phyloP scores from a whole-genome alignment of 1,140 invertebrate genomes.

The Octopus bimaculoides region DNA sequence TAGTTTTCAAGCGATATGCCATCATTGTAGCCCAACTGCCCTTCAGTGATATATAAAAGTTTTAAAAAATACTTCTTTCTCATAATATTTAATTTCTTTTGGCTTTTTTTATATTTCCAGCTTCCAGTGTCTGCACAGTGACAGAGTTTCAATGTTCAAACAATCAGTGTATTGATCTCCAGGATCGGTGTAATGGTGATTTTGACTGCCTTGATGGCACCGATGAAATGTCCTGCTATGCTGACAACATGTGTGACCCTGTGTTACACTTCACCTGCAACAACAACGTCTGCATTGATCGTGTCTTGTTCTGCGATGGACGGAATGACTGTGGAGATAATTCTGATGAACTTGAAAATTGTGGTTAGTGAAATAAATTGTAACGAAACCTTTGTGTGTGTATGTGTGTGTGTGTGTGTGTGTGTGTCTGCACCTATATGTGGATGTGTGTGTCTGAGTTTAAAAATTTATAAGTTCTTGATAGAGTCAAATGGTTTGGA shows the following conservation, averaged over 20 bases:
- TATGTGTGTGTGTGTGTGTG: too few species aligned
- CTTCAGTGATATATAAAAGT: too few species aligned
- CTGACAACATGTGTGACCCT: neutral
- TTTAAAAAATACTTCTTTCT: neutral
- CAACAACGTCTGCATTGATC: neutral
- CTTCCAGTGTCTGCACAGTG: neutral
- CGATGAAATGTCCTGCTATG: constrained; percentile 29
- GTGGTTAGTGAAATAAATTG: constrained; percentile 38
- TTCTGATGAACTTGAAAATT: constrained; percentile 61
- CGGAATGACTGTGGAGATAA: constrained; percentile 54
- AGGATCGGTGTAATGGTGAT: constrained; percentile 93
- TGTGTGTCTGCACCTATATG: too few species aligned
- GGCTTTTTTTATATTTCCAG: neutral
- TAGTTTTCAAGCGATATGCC: too few species aligned
- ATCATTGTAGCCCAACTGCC: too few species aligned
- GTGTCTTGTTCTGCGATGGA: constrained; percentile 23
- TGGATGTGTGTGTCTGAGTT: too few species aligned
- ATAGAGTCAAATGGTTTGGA: too few species aligned
- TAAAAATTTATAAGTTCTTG: too few species aligned
- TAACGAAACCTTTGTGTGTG: neutral
- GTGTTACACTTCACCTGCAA: neutral
- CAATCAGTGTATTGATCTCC: constrained; percentile 88
- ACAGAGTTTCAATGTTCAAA: neutral
- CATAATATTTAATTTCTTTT: neutral
- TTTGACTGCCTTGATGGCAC: constrained; percentile 86